Evolutionary conservation across 2,113 vertebrate species (phyloP), one percentile per base, ranked within the genome.

Genomic region (Bufo bufo): DNA sequence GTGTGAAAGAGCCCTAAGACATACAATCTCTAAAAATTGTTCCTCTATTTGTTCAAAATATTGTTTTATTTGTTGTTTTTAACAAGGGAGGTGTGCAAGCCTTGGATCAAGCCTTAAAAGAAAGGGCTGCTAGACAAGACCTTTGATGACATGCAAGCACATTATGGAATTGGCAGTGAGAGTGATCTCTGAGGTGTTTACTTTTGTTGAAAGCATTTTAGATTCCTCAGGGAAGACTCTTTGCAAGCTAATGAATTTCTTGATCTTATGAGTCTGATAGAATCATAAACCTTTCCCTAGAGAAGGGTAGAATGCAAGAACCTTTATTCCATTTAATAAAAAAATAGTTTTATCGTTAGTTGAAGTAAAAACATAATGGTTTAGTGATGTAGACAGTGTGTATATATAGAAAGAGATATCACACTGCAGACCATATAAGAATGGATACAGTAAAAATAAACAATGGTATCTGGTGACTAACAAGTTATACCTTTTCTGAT

Each of bases 131-230:
- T 56, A 65, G 77, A 54, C 77, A 80, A 80, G 49, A 52, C 77
- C 23, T 56, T 81, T 77, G 85, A 69, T 87, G 85, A 87, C 85
- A 81, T 81, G 77, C 16, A 71, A n/a, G 72, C 20, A 71, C 65
- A 72, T 81, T 52, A 81, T 87, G 52, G 52, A 81, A 87, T 71
- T 87, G 65, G 50, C 85, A 87, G 77, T 2, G 59, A 87, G 52
- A 23, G 17, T 81, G 77, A 81, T 87, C 77, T 87, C 77, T 65
- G 50, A 87, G 77, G 85, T 87, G 85, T 81, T 80, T 19, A n/a
- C 77, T 56, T 86, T 80, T 87, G 63, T 81, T 87, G 65, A 87
- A 87, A 87, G 85, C 85, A 71, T 87, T 87, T 85, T 47, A 45
- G n/a, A 14, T 20, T 47, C 85, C 52, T 71, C n/a, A 8, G 77